phyloP scores from a whole-genome alignment of 2,113 vertebrate genomes.

The Indicator maculatus region DNA sequence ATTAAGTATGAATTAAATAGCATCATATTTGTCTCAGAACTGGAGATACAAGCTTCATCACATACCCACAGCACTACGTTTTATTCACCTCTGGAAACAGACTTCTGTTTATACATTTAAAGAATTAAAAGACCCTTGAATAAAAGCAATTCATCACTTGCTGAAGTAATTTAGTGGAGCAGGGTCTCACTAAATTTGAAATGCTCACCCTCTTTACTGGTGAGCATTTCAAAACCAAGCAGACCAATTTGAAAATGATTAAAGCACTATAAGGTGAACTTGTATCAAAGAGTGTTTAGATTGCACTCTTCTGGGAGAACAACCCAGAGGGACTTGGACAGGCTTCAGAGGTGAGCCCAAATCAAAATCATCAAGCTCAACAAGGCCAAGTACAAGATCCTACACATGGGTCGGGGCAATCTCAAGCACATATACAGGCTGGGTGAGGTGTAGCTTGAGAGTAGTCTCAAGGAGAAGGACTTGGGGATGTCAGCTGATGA shows the following conservation, averaged over 20 bases:
- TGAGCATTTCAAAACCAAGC: neutral
- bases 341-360: too few species aligned
- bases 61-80: conserved; percentile 4
- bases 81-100: conserved; percentile 35
- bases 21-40: conserved; percentile 44
- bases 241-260: conserved; percentile 1
- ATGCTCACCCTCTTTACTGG: neutral
- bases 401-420: too few species aligned
- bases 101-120: neutral
- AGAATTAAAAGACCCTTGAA: neutral
- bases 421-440: too few species aligned
- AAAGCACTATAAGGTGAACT: neutral
- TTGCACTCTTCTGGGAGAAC: neutral
- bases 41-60: conserved; percentile 35
- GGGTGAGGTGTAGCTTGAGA: too few species aligned
- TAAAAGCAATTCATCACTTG: neutral
- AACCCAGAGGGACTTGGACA: too few species aligned
- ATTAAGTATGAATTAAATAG: conserved; percentile 59
- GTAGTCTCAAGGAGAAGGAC: too few species aligned
- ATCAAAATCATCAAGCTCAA: too few species aligned
- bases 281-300: neutral
- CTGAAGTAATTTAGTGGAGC: neutral
- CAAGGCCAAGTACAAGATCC: too few species aligned
- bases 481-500: too few species aligned
- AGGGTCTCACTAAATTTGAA: neutral